Base-by-base conservation (phyloP, 2,888 invertebrate genomes). In the Brachypalpus laphriformis region DNA sequence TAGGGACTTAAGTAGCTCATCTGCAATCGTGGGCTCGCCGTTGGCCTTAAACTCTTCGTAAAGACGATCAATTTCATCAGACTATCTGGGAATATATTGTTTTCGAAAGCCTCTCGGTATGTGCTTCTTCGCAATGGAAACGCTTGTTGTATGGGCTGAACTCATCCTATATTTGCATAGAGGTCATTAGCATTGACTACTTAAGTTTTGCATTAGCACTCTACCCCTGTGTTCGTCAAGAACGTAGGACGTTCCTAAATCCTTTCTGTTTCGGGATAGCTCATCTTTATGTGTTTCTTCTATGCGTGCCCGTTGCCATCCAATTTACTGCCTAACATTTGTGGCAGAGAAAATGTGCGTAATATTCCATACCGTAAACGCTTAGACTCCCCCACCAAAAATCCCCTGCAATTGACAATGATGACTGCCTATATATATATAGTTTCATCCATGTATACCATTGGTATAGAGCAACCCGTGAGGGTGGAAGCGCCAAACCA, bases 341-440 rank as follows among this genome's bases (percentile, higher is more conserved):
- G 59, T 57, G 37, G 42, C 49, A 37, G 54, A 25, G 65, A 47
- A 47, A 75, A 59, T 49, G 37, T 76, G 76, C 68, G 76, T 61
- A 61, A 54, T 49, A 40, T 59, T 49, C 66, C 14, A 20, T 28
- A 25, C 20, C 22, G 8, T 16, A 42, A 45, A 61, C 45, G 61
- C 45, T 25, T 16, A 42, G 28, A 0, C 28, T 16, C 28, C 28
- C 63, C 18, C 49, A 22, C 59, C 9, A 8, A 31, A 54, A 34
- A 9, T 5, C 37, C 16, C 11, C 25, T 37, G 14, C 34, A 72
- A 61, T 72, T 51, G 28, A 31, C 68, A 57, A 68, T 51, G 31
- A 22, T 63, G 56, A 59, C 31, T 68, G 57, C 68, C 16, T 66
- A 59, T 31, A 57, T 16, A 59, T 9, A 57, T 20, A 25, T 22